phyloP scores from a whole-genome alignment of 92 coral and sea anemone species.

The Siderastrea radians region DNA sequence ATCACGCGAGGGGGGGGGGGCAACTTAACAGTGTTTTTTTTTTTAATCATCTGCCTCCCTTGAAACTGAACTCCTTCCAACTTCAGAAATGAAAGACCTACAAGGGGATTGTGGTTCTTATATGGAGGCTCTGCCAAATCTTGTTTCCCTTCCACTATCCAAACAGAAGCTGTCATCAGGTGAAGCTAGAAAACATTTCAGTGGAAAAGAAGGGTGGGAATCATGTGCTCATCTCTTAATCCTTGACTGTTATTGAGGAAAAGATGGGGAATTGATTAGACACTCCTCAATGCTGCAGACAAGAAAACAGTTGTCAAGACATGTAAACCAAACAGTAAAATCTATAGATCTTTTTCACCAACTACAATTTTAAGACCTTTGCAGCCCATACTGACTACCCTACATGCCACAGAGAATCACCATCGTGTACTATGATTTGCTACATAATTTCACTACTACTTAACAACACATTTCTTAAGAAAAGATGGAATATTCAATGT shows the following conservation, averaged over 20 bases:
- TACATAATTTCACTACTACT: slow-evolving; percentile 15
- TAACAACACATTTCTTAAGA: slow-evolving; percentile 21
- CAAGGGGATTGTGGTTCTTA: slow-evolving; percentile 33
- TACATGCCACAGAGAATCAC: slow-evolving; percentile 24
- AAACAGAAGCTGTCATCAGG: slow-evolving; percentile 13
- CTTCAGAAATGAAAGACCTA: slow-evolving; percentile 31
- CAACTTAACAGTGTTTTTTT: no score
- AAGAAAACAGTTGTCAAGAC: slow-evolving; percentile 58
- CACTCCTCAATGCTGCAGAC: no score
- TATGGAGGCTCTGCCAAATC: slow-evolving; percentile 45
- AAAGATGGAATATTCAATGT: no score
- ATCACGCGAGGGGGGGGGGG: no score
- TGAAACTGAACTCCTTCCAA: neutral
- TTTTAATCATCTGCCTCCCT: no score
- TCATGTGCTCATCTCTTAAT: neutral
- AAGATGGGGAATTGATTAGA: slow-evolving; percentile 14
- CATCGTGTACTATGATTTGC: neutral
- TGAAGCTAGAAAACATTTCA: neutral
- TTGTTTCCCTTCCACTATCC: slow-evolving; percentile 32
- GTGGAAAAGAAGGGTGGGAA: slow-evolving; percentile 36
- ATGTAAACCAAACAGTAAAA: slow-evolving; percentile 52
- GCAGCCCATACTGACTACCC: slow-evolving; percentile 10
- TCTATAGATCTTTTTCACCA: slow-evolving; percentile 53
- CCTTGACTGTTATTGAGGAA: neutral
- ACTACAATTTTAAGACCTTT: no score